A percentile compares a stretch with the other conserved stretches of the same genome.
Evolutionary conservation across 2,888 invertebrate species (phyloP).

Genomic region (Orthosia cruda): DNA sequence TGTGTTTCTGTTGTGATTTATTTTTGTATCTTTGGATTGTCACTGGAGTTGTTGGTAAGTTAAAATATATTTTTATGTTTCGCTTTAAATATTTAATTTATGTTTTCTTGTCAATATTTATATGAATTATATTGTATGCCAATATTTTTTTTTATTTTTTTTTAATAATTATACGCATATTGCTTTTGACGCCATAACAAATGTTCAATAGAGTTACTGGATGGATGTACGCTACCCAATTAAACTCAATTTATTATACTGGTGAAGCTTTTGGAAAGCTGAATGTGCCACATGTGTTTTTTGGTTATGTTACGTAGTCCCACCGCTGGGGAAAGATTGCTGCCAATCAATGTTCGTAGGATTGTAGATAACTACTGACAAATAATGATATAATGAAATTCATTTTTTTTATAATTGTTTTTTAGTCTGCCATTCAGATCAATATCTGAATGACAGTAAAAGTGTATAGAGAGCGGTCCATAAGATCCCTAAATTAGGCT

Average conservation of each 20-base stretch:
- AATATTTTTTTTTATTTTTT: no score
- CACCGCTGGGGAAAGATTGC: slow-evolving; percentile 1
- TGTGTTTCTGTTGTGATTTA: slow-evolving; percentile 88
- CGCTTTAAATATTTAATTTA: neutral
- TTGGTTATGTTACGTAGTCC: slow-evolving; percentile 40
- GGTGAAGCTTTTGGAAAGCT: slow-evolving; percentile 20
- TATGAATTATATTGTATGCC: slow-evolving; percentile 9
- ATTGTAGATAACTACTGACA: slow-evolving; percentile 3
- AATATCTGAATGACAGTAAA: neutral
- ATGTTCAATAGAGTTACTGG: slow-evolving; percentile 21
- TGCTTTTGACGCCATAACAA: slow-evolving; percentile 21
- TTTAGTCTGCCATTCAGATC: neutral
- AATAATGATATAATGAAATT: neutral
- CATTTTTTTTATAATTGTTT: neutral
- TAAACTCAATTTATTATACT: neutral
- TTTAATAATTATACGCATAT: neutral
- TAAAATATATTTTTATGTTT: slow-evolving; percentile 29
- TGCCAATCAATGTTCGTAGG: neutral
- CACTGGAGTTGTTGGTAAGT: slow-evolving; percentile 85
- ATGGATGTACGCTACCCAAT: slow-evolving; percentile 16
- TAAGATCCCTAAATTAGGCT: neutral
- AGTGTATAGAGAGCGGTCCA: neutral
- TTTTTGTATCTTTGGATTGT: slow-evolving; percentile 88
- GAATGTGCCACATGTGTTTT: slow-evolving; percentile 32
- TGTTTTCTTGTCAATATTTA: neutral